Evolutionary conservation across 64 coral and sea anemone genomes (phyloP), one percentile per base, ranked within the genome.

Genomic region (Hydrozoanthus tunicans): DNA sequence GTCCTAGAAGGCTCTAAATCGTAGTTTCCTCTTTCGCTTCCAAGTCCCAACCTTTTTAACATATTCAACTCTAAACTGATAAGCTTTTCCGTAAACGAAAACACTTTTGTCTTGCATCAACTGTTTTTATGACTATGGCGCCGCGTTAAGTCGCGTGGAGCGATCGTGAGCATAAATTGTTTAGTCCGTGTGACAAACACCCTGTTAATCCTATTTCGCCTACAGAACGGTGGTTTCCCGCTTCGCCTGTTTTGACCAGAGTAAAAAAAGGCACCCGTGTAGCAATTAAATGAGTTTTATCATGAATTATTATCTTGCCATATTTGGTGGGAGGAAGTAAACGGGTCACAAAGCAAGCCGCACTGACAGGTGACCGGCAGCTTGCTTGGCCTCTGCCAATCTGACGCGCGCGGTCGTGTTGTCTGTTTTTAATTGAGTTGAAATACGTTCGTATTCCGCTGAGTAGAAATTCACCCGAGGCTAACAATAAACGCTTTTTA

Each of bases 1-100:
- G 89, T 92, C 77, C 65, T 89, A 5, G 84, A 61, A 3, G 92
- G 95, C 43, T 94, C 90, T 6, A 96, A 78, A 27, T 96, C 82
- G 65, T 96, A 96, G 70, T 85, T 93, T 73, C 89, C 79, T 63
- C 82, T 90, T 11, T 88, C 84, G 23, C 84, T 12, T 51, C 84
- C 84, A 14, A 88, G 55, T 74, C 84, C 68, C 73, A 88, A 60
- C 70, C 67, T 75, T 88, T 88, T 88, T 88, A 88, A 73, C 84
- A 88, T 88, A 60, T 88, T 88, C 56, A 70, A 61, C 60, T 51
- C 7, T 60, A 32, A 60, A 75, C 56, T 74, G 68, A 73, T 13
- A 26, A 86, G 17, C 17, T 6, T 15, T 9, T 76, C 25, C 43
- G 15, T 26, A 70, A 67, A 27, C 63, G 15, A 73, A 74, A 86